A percentile compares a stretch with the other conserved stretches of the same genome.
phyloP scores from a whole-genome alignment of 2,888 invertebrate species.

The Caenorhabditis drosophilae region DNA sequence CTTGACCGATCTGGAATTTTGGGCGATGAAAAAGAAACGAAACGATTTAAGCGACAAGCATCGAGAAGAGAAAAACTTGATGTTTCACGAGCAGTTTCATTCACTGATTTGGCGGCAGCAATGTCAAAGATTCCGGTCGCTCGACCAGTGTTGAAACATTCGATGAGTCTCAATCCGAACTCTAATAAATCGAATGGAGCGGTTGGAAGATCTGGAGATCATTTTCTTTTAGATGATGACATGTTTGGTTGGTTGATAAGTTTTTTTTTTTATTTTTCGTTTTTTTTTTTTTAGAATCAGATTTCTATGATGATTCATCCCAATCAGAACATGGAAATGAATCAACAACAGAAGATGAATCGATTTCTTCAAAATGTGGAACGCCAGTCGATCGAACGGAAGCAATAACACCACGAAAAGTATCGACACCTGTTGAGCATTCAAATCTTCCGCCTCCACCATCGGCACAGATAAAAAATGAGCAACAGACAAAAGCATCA shows the following conservation, averaged over 20 bases:
- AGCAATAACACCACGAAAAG: too few relatives aligned
- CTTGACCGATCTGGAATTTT: slow-evolving; percentile 34
- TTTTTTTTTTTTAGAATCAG: not conserved
- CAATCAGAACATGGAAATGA: slow-evolving; percentile 19
- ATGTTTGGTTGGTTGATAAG: slow-evolving; percentile 7
- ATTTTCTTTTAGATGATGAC: slow-evolving; percentile 30
- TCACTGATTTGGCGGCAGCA: slow-evolving; percentile 69
- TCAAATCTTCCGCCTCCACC: too few relatives aligned
- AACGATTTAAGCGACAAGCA: slow-evolving; percentile 36
- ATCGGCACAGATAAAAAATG: too few relatives aligned
- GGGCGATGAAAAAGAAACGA: slow-evolving; percentile 32
- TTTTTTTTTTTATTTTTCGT: not conserved
- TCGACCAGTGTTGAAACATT: slow-evolving; percentile 41
- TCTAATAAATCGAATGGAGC: slow-evolving; percentile 3
- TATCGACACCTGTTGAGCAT: too few relatives aligned
- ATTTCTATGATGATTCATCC: not conserved
- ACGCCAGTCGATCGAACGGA: not conserved
- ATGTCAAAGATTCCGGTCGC: slow-evolving; percentile 57
- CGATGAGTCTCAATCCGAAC: slow-evolving; percentile 39
- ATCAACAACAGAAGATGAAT: slow-evolving; percentile 34
- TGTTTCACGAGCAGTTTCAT: slow-evolving; percentile 54
- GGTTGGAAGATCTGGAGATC: slow-evolving; percentile 22
- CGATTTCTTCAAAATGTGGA: slow-evolving; percentile 9
- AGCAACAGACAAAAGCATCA: too few relatives aligned
- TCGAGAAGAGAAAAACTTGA: slow-evolving; percentile 36